phyloP scores from a whole-genome alignment of 1,140 invertebrate genomes.

The Ceratina australensis region DNA sequence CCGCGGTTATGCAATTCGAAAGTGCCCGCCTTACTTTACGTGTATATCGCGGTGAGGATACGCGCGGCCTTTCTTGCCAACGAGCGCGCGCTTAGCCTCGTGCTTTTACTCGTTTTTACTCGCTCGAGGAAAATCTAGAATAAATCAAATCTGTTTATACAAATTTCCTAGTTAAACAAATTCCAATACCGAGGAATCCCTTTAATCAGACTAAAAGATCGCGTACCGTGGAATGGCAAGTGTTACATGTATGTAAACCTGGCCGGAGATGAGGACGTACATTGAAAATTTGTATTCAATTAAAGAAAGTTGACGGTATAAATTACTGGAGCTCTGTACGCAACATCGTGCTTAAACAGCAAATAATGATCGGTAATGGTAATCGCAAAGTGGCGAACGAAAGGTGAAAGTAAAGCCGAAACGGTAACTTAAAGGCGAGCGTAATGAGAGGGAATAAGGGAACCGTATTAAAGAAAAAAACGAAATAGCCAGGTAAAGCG shows the following conservation, averaged over 20 bases:
- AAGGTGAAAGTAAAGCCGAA: not conserved
- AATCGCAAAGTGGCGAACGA: no score
- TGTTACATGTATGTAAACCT: no score
- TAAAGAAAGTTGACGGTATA: no score
- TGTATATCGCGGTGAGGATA: slow-evolving; percentile 62
- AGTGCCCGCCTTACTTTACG: slow-evolving; percentile 80
- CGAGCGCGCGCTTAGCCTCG: slow-evolving; percentile 51
- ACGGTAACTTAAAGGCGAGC: not conserved
- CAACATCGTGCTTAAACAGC: no score
- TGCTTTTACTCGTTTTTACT: slow-evolving; percentile 44
- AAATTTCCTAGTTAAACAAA: no score
- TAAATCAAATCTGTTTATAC: slow-evolving; percentile 14
- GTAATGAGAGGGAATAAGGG: not conserved
- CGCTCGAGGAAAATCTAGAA: not conserved
- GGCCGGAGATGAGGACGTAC: no score
- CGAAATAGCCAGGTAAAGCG: not conserved
- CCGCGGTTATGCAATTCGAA: slow-evolving; percentile 78
- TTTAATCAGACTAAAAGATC: no score
- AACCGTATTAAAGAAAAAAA: not conserved
- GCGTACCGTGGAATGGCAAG: no score
- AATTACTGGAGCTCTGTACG: no score
- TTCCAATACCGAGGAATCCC: no score
- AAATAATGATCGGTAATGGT: not conserved
- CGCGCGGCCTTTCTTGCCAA: slow-evolving; percentile 46
- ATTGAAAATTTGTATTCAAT: no score